Percentiles rank a stretch among this genome's conserved stretches.
phyloP scores from a whole-genome alignment of 1,140 invertebrate genomes.

The Heterodera schachtii region DNA sequence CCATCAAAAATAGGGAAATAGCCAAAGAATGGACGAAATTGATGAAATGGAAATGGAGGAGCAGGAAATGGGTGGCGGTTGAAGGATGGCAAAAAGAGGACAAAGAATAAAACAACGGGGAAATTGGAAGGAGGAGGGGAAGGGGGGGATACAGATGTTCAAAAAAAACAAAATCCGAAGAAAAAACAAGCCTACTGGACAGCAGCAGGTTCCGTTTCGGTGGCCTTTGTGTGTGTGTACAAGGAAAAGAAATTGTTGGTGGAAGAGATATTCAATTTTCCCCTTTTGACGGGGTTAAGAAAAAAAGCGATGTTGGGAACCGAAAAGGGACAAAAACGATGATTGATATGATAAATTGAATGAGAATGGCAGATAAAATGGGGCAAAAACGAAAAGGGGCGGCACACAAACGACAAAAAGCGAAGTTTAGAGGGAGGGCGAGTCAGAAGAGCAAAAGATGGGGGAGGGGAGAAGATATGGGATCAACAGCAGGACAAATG shows the following conservation, averaged over 20 bases:
- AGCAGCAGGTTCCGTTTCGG: too few relatives aligned
- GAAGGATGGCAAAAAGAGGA: not conserved
- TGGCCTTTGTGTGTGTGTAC: too few relatives aligned
- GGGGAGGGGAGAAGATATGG: too few relatives aligned
- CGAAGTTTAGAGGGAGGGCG: too few relatives aligned
- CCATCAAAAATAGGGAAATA: conserved; percentile 1
- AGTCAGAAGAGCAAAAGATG: not conserved
- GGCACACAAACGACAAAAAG: not conserved
- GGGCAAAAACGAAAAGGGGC: not conserved
- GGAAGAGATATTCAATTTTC: too few relatives aligned
- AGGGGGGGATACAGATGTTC: not conserved
- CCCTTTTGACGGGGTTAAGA: too few relatives aligned
- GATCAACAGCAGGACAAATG: not conserved
- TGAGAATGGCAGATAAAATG: not conserved
- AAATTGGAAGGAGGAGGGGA: too few relatives aligned
- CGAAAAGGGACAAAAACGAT: not conserved
- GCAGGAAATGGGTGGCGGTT: not conserved
- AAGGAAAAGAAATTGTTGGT: too few relatives aligned
- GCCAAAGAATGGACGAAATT: conserved; percentile 1
- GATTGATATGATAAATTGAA: not conserved
- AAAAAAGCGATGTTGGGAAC: not conserved
- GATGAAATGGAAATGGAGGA: not conserved
- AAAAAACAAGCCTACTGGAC: too few relatives aligned
- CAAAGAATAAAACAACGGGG: too few relatives aligned
- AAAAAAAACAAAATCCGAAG: too few relatives aligned